phyloP scores from a whole-genome alignment of 2,888 invertebrate genomes.

The Drosophila suboccidentalis region DNA sequence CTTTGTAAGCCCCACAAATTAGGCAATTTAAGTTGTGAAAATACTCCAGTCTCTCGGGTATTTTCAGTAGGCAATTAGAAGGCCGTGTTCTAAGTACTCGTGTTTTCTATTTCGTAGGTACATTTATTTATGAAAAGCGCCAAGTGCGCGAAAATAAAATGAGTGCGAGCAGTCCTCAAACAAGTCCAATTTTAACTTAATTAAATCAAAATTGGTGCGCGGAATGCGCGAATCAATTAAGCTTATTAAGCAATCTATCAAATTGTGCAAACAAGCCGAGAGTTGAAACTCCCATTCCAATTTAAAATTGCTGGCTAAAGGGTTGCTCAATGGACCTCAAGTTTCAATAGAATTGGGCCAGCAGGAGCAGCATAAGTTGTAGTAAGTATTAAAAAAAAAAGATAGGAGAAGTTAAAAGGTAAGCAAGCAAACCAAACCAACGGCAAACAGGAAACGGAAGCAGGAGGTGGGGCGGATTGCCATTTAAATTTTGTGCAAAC shows the following conservation, averaged over 20 bases:
- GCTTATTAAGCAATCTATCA: constrained; percentile 83
- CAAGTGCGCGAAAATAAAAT: constrained; percentile 37
- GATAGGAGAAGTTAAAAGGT: constrained; percentile 68
- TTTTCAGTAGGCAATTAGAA: constrained; percentile 50
- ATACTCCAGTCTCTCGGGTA: constrained; percentile 11
- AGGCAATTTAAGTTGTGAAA: constrained; percentile 77
- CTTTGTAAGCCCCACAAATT: constrained; percentile 80
- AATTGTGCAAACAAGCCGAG: constrained; percentile 68
- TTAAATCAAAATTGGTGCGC: constrained; percentile 75
- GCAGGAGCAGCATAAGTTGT: constrained; percentile 14
- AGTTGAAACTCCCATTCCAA: constrained; percentile 6
- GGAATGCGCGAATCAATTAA: constrained; percentile 77
- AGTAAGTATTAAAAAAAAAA: constrained; percentile 7
- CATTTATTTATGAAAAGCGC: constrained; percentile 31
- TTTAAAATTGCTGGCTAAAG: constrained; percentile 31
- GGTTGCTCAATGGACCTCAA: constrained; percentile 63
- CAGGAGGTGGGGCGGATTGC: constrained; percentile 38
- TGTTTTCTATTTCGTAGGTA: constrained; percentile 20
- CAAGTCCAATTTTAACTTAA: constrained; percentile 73
- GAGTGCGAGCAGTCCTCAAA: constrained; percentile 18
- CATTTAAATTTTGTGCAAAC: constrained; percentile 81
- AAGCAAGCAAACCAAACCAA: constrained; percentile 67
- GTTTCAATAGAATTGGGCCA: constrained; percentile 50
- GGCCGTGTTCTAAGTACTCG: neutral
- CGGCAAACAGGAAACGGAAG: constrained; percentile 70